Evolutionary conservation across 2,797 vertebrate species (phyloP), one percentile per base, ranked within the genome.

Genomic region (Cottoperca gobio): DNA sequence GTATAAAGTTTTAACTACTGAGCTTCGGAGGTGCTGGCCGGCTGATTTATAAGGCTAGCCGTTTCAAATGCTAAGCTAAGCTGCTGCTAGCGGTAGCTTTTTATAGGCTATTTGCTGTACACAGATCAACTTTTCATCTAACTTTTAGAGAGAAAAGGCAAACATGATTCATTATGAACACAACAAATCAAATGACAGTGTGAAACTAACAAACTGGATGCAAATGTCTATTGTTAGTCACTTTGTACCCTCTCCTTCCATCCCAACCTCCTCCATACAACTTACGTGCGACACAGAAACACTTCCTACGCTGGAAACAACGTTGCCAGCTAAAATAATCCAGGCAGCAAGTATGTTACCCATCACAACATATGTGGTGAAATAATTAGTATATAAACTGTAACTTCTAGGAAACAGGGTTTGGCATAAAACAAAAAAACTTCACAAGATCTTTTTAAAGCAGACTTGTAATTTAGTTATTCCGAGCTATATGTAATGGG

Each of bases 391-490:
- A 17, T 23, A 8, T 24, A 53, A 26, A 37, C 3, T 19, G 35
- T 17, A 19, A 58, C 48, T 46, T 33, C 40, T 24, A 5, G 26
- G 19, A 21, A 68, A 21, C 28, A 2, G 37, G 11, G 39, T 31
- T 26, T n/a, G 6, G 26, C 35, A 16, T 45, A 6, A 67, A 53
- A 46, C 42, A 14, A 70, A 50, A 42, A 43, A 7, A 26, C 17
- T 16, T 54, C 17, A 50, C 35, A 24, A 35, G 19, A 35, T 57
- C 19, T 52, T 33, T 50, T 39, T 21, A 57, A 59, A 67, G 62
- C 45, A 72, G 53, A 57, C 81, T 53, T 49, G 17, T 55, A 60
- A 73, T 31, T 50, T 12, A 63, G 58, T 42, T 73, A n/a, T 74
- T 77, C 19, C 8, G 0, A 55, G 55, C 40, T 0, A 0, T 48